Percentiles rank a stretch among this genome's conserved stretches.
These are phyloP conservation scores for Cyphomyrus plagiostoma DNA, from an alignment of 2,113 vertebrate species.

Conservation along the genomic window DNA sequence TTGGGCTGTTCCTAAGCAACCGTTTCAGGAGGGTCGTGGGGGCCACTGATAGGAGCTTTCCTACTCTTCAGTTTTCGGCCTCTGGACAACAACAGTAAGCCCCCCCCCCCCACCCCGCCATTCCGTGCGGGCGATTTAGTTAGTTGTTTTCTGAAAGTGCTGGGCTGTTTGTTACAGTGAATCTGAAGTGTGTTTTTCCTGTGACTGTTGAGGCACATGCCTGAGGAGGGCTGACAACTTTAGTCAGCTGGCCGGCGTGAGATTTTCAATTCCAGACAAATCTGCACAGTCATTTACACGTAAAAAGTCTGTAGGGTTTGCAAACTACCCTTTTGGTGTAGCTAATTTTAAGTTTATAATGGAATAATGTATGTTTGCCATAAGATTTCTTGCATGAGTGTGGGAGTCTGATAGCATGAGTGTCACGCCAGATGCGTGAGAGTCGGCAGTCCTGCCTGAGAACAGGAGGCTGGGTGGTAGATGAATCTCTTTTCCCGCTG, in stretches of 20 bases:
- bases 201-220: not conserved
- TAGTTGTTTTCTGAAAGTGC: not conserved
- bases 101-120: too few species aligned
- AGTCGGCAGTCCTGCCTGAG: not conserved
- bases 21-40: not conserved
- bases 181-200: not conserved
- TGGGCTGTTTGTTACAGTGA: not conserved
- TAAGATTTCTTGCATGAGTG: too few species aligned
- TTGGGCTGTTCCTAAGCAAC: slow-evolving; percentile 19
- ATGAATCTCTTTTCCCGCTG: not conserved
- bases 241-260: too few species aligned
- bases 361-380: too few species aligned
- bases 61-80: not conserved
- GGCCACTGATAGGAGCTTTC: not conserved
- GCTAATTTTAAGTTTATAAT: too few species aligned
- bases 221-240: not conserved
- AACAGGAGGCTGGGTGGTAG: not conserved
- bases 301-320: too few species aligned
- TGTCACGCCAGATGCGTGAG: too few species aligned
- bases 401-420: too few species aligned
- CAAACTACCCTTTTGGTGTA: too few species aligned
- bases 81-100: not conserved
- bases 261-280: too few species aligned
- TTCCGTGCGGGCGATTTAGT: not conserved
- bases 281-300: too few species aligned